phyloP scores from a whole-genome alignment of 2,797 vertebrate genomes.

The Hephaestus fuliginosus region DNA sequence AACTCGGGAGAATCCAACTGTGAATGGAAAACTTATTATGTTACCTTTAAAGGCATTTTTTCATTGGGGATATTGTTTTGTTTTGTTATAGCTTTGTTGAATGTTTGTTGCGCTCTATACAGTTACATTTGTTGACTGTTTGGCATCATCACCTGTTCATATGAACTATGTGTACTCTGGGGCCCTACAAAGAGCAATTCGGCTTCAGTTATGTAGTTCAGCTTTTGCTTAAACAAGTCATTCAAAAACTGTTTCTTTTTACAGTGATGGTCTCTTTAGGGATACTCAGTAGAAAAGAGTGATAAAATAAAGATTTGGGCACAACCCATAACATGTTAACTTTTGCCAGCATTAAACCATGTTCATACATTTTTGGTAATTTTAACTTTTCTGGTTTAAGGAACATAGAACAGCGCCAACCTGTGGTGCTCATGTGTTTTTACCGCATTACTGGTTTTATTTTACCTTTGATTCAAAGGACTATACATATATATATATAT shows the following conservation, averaged over 20 bases:
- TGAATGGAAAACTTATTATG: conserved; percentile 66
- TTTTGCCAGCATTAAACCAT: conserved; percentile 54
- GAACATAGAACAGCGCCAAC: conserved; percentile 53
- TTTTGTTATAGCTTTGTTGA: conserved; percentile 32
- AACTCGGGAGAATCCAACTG: conserved; percentile 64
- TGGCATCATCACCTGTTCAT: conserved; percentile 44
- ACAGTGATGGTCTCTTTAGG: conserved; percentile 20
- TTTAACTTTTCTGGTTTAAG: conserved; percentile 64
- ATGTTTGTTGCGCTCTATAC: conserved; percentile 40
- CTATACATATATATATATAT: not conserved
- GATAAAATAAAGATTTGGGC: conserved; percentile 53
- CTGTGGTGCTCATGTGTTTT: conserved; percentile 67
- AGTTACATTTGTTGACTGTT: conserved; percentile 38
- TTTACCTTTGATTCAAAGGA: conserved; percentile 62
- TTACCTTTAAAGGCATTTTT: conserved; percentile 41
- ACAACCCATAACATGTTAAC: conserved; percentile 56
- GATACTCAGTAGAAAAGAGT: conserved; percentile 27
- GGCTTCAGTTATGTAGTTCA: conserved; percentile 25
- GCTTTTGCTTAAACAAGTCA: conserved; percentile 22
- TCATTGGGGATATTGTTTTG: conserved; percentile 12
- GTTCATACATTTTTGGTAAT: conserved; percentile 54
- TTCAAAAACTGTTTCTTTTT: conserved; percentile 22
- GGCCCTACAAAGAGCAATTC: conserved; percentile 9
- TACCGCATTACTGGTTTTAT: conserved; percentile 54
- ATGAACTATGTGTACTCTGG: conserved; percentile 24